Evolutionary conservation across 2,113 vertebrate species (phyloP), one percentile per base, ranked within the genome.

Genomic region (Daubentonia madagascariensis): DNA sequence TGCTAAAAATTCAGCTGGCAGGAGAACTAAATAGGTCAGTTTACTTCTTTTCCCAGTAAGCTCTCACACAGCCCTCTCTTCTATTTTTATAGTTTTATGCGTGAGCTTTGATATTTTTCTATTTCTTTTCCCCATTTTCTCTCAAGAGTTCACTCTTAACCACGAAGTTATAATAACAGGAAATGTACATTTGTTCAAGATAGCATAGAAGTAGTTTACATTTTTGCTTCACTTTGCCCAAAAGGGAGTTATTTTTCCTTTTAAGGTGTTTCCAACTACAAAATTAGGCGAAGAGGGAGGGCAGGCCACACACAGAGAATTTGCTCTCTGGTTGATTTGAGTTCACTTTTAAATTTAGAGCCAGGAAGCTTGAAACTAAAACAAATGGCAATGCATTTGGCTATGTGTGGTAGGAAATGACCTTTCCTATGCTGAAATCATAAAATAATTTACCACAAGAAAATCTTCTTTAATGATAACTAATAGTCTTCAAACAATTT

Each of bases 261-360:
- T 97, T 96, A 94, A 96, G 96, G 96, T 96, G 73, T 95, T 96
- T 96, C 96, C 95, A 96, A 50, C 86, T 94, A 89, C 86, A 95
- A 91, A 97, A 96, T 95, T 93, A 91, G 79, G 70, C 79, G 50
- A 93, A 30, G 43, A n/a, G 92, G 76, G 76, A 79, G 52, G 45
- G 78, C 67, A 63, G 96, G 90, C 91, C 97, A 97, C 97, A 97
- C 96, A 98, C 23, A 4, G 88, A 97, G 96, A 97, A 93, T 83
- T 13, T 97, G 89, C 70, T 45, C 85, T 83, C 96, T 83, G 14
- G 72, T 93, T 97, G 96, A 88, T 78, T 98, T 91, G 79, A 94
- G 81, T 75, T 97, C 93, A 76, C 81, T 97, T 98, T 97, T 89
- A 93, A 94, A 95, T 98, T 94, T 93, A 94, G 78, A 97, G 88